These are phyloP conservation scores for Tenualosa ilisha DNA, from an alignment of 2,797 vertebrate genomes.

Conservation along the genomic window DNA sequence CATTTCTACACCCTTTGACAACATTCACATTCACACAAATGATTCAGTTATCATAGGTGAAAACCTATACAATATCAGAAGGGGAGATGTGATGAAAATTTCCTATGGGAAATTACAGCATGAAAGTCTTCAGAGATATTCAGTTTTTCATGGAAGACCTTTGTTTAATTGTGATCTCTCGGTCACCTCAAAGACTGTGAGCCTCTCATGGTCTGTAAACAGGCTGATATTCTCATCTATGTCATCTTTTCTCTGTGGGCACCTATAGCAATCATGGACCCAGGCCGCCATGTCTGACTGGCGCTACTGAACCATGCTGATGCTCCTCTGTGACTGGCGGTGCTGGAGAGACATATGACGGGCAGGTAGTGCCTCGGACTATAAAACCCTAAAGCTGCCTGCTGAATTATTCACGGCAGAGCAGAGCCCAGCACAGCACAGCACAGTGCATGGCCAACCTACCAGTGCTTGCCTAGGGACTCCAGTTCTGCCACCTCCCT, in stretches of 20 bases:
- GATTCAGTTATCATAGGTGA: neutral
- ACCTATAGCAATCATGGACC: neutral
- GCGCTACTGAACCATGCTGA: neutral
- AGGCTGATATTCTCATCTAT: neutral
- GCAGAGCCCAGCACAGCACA: neutral
- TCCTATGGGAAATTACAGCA: neutral
- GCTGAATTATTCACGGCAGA: constrained; percentile 39
- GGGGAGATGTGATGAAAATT: neutral
- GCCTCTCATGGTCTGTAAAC: neutral
- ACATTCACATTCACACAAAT: no score
- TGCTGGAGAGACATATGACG: constrained; percentile 40
- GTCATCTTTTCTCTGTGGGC: neutral
- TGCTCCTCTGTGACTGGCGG: constrained; percentile 29
- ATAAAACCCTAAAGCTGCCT: constrained; percentile 41
- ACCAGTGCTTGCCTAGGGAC: neutral
- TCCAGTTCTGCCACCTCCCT: neutral
- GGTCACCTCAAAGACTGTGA: neutral
- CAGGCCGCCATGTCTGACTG: neutral
- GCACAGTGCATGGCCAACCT: neutral
- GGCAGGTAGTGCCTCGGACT: constrained; percentile 9
- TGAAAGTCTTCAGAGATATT: neutral
- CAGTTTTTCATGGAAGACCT: neutral
- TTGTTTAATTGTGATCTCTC: neutral
- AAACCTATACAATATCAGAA: neutral
- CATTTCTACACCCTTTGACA: neutral